Conservation (phyloP, 2,797 vertebrate genomes). For the Pampus argenteus region DNA sequence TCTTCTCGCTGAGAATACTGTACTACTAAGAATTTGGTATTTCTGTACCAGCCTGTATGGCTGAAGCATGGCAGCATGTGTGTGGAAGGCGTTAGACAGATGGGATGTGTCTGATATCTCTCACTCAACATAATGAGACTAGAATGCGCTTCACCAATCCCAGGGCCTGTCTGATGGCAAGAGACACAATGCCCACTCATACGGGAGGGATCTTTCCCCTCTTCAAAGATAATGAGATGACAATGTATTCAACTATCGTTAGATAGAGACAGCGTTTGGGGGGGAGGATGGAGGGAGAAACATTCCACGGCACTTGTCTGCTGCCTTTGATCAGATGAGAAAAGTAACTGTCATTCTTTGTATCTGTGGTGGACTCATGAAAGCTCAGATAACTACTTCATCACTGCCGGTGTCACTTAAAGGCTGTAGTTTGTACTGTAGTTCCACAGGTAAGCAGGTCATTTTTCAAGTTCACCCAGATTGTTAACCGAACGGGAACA, state of each 20-base stretch:
- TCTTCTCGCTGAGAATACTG: slow-evolving; percentile 27
- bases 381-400: slow-evolving; percentile 72
- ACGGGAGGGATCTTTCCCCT: slow-evolving; percentile 78
- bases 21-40: slow-evolving; percentile 37
- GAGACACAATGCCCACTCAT: slow-evolving; percentile 80
- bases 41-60: slow-evolving; percentile 54
- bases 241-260: slow-evolving; percentile 85
- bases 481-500: slow-evolving; percentile 23
- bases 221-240: slow-evolving; percentile 87
- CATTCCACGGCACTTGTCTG: slow-evolving; percentile 75
- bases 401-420: slow-evolving; percentile 56
- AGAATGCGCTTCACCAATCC: slow-evolving; percentile 78
- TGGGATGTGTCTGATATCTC: slow-evolving; percentile 82
- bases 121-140: slow-evolving; percentile 82
- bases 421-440: slow-evolving; percentile 34
- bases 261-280: slow-evolving; percentile 69
- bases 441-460: slow-evolving; percentile 27
- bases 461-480: slow-evolving; percentile 43
- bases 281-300: slow-evolving; percentile 51
- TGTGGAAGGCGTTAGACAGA: slow-evolving; percentile 77
- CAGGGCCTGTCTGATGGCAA: slow-evolving; percentile 75
- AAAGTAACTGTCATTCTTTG: slow-evolving; percentile 80
- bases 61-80: slow-evolving; percentile 69
- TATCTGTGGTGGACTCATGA: slow-evolving; percentile 65
- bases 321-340: slow-evolving; percentile 80